Evolutionary conservation across 2,113 vertebrate genomes (phyloP).

Genomic region (Etia nguti): DNA sequence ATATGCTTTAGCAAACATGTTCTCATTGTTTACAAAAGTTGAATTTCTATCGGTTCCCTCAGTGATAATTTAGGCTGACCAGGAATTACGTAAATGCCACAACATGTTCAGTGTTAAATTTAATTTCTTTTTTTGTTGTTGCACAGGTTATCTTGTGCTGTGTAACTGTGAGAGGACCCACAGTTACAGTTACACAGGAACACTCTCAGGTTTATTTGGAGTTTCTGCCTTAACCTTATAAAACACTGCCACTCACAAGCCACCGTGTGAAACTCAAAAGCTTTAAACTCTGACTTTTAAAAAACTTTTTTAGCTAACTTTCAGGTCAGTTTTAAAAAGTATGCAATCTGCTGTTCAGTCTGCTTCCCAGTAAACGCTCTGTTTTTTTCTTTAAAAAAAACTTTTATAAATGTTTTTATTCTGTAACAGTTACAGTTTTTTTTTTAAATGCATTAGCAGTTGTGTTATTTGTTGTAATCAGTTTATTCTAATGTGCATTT

Average conservation of each 20-base stretch:
- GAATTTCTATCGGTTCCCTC: accelerated
- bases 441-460: not conserved
- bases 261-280: not conserved
- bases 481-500: not conserved
- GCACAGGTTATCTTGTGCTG: not conserved
- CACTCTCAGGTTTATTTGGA: not conserved
- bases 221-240: not conserved
- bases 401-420: not conserved
- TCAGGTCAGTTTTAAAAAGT: not conserved
- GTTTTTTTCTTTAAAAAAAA: not conserved
- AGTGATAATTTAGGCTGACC: not conserved
- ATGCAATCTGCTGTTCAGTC: accelerated
- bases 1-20: not conserved
- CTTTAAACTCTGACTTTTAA: not conserved
- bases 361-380: accelerated
- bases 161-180: not conserved
- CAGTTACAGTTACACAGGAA: not conserved
- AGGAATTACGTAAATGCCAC: accelerated
- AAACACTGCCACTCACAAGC: not conserved
- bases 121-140: not conserved
- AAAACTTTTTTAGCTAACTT: accelerated
- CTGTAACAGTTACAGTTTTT: not conserved
- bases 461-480: not conserved
- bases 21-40: not conserved
- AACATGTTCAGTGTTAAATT: not conserved